Evolutionary conservation across 2,888 invertebrate species (phyloP).

Genomic region (Tipula vernalis): DNA sequence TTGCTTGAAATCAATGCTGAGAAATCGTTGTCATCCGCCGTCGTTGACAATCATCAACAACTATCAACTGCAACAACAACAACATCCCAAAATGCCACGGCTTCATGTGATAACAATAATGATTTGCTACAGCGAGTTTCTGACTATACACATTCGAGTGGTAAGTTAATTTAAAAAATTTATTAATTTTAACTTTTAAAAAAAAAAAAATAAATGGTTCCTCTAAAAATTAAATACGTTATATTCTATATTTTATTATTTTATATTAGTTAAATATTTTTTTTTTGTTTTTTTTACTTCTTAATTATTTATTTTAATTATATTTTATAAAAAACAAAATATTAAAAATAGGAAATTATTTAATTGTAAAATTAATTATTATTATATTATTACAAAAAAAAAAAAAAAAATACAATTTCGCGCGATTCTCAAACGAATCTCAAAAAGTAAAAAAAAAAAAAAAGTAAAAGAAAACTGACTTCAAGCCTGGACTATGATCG

Average conservation of each 20-base stretch:
- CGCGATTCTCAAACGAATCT: background rate
- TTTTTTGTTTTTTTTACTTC: background rate
- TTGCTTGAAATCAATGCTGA: constrained; percentile 22
- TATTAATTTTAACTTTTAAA: background rate
- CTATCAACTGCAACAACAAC: background rate
- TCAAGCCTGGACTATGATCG: background rate
- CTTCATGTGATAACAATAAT: constrained; percentile 17
- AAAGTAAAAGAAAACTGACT: background rate
- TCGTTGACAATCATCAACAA: background rate
- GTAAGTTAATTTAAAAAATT: constrained; percentile 25
- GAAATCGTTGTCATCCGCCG: constrained; percentile 12
- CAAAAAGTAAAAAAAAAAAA: background rate
- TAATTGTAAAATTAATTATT: background rate
- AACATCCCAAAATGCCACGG: background rate
- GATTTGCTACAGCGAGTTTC: constrained; percentile 30
- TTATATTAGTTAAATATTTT: background rate
- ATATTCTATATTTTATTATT: background rate
- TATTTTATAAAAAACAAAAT: background rate
- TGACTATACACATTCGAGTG: constrained; percentile 32
- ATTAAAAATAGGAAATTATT: background rate
- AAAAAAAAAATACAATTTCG: background rate
- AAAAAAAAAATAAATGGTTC: constrained; percentile 7
- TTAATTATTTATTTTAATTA: background rate
- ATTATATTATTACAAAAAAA: background rate
- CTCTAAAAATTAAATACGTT: background rate